Conservation (phyloP, 2,797 vertebrate species). For the Lacerta viridis region DNA sequence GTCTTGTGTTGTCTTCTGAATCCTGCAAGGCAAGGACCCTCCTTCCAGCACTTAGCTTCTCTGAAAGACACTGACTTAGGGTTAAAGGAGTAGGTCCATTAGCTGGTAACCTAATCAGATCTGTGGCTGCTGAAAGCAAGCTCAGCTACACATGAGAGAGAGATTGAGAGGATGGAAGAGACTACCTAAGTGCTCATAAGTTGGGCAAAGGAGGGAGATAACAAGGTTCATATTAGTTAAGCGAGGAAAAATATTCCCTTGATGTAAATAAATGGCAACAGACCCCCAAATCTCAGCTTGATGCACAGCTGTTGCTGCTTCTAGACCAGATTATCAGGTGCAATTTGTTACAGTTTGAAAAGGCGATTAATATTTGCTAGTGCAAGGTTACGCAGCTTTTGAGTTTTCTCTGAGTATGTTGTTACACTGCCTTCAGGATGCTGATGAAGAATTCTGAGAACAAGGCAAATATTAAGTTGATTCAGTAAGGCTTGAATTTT, state of each 20-base stretch:
- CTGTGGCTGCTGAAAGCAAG: slow-evolving; percentile 37
- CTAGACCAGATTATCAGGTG: background rate
- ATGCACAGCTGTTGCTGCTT: background rate
- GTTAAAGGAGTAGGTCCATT: slow-evolving; percentile 30
- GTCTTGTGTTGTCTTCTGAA: slow-evolving; percentile 40
- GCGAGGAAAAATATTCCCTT: background rate
- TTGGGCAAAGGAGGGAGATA: background rate
- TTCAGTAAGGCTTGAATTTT: background rate
- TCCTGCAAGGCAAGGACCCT: background rate
- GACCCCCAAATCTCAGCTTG: background rate
- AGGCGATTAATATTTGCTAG: background rate
- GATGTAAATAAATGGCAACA: background rate
- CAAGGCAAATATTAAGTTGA: background rate
- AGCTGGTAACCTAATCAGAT: background rate
- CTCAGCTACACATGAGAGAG: background rate
- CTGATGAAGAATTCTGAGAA: background rate
- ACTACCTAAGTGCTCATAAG: background rate
- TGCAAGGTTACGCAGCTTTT: background rate
- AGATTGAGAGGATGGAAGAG: background rate
- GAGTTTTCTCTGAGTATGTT: background rate
- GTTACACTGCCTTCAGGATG: background rate
- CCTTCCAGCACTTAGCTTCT: slow-evolving; percentile 40
- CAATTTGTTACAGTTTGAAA: background rate
- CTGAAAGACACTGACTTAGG: slow-evolving; percentile 35
- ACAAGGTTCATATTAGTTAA: background rate